These are phyloP conservation scores for Carcina quercana DNA, from an alignment of 2,888 invertebrate species.

Conservation along the genomic window DNA sequence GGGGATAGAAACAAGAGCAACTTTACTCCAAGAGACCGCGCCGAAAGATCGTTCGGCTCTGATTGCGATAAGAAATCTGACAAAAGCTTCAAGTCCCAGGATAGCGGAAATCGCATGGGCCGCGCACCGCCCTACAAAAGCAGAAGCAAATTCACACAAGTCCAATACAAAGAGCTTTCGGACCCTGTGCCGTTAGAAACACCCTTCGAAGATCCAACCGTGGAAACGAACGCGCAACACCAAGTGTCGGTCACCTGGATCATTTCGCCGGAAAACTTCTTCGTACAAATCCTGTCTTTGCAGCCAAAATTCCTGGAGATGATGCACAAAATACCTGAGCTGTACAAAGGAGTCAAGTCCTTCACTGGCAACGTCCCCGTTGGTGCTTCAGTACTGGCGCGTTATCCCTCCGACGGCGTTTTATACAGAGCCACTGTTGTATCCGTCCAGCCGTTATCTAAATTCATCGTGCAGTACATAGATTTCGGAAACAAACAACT, in stretches of 20 bases:
- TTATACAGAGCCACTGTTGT: constrained; percentile 81
- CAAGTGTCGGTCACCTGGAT: constrained; percentile 83
- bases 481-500: constrained; percentile 84
- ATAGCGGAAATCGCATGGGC: constrained; percentile 32
- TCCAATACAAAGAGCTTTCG: constrained; percentile 46
- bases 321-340: constrained; percentile 81
- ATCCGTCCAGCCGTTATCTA: constrained; percentile 70
- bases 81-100: constrained; percentile 41
- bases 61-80: constrained; percentile 46
- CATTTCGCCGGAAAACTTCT: constrained; percentile 82
- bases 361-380: constrained; percentile 56
- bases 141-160: constrained; percentile 45
- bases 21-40: constrained; percentile 52
- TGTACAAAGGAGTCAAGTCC: constrained; percentile 74
- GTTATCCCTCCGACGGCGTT: constrained; percentile 81
- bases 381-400: constrained; percentile 79
- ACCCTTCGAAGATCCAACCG: constrained; percentile 55
- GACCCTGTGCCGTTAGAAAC: constrained; percentile 65
- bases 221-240: constrained; percentile 69
- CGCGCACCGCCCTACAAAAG: constrained; percentile 44
- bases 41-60: constrained; percentile 40
- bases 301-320: constrained; percentile 76
- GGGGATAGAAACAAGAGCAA: constrained; percentile 39
- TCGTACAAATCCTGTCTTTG: constrained; percentile 71
- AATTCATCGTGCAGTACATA: constrained; percentile 80